Conservation (phyloP, 2,888 invertebrate species). For the Temnothorax rugatulus region DNA sequence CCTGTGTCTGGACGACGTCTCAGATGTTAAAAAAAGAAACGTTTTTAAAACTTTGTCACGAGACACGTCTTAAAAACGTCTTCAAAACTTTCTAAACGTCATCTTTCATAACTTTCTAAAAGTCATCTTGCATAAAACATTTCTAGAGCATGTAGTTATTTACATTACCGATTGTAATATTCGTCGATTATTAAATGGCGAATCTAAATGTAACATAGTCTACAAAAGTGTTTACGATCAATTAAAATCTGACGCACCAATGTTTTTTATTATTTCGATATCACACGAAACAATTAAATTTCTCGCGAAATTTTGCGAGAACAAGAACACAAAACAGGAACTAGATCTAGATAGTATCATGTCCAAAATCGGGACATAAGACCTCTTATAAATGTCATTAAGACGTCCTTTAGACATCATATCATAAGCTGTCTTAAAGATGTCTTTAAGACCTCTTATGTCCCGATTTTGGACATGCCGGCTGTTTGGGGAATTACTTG, state of each 20-base stretch:
- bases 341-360: background rate
- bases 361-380: too few relatives aligned
- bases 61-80: background rate
- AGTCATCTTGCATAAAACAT: background rate
- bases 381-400: too few relatives aligned
- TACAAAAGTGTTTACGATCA: background rate
- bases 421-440: too few relatives aligned
- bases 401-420: too few relatives aligned
- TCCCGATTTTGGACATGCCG: too few relatives aligned
- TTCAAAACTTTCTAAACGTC: background rate
- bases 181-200: background rate
- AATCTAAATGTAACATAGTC: background rate
- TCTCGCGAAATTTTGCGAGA: background rate
- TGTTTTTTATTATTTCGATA: background rate
- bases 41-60: background rate
- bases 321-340: background rate
- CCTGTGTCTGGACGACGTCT: background rate
- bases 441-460: too few relatives aligned
- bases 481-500: too few relatives aligned
- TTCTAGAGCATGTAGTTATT: background rate
- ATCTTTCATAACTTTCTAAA: background rate
- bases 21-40: background rate
- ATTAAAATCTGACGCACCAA: background rate
- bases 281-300: background rate
- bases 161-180: background rate